A percentile compares a stretch with the other conserved stretches of the same genome.
These are phyloP conservation scores for Hiodon tergisus DNA, from an alignment of 2,113 vertebrate species.

Conservation along the genomic window DNA sequence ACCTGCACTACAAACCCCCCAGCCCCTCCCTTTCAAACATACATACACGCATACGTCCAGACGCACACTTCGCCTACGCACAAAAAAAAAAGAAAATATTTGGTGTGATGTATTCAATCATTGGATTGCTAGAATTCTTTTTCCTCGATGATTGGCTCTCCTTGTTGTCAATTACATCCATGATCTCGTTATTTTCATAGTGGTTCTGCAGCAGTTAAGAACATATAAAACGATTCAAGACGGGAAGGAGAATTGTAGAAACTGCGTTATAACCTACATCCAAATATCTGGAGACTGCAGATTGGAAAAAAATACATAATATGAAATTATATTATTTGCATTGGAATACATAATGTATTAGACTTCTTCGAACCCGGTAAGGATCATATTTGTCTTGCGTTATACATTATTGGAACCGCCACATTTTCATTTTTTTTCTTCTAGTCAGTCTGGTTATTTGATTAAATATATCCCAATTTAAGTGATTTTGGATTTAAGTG, in stretches of 20 bases:
- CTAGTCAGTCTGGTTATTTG: neutral
- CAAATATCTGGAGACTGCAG: neutral
- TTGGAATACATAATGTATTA: slow-evolving; percentile 54
- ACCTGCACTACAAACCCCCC: slow-evolving; percentile 9
- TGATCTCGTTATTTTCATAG: slow-evolving; percentile 20
- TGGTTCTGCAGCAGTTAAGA: slow-evolving; percentile 53
- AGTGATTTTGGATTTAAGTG: neutral
- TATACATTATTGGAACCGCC: slow-evolving; percentile 45
- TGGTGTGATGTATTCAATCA: neutral
- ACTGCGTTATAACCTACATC: neutral
- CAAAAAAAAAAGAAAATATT: neutral
- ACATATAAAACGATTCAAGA: slow-evolving; percentile 56
- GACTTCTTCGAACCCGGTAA: slow-evolving; percentile 55
- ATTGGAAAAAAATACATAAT: slow-evolving; percentile 8
- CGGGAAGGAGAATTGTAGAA: neutral
- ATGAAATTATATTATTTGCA: slow-evolving; percentile 18
- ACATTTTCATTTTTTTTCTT: slow-evolving; percentile 37
- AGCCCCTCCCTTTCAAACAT: neutral
- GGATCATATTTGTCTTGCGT: slow-evolving; percentile 38
- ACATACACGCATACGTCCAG: no score
- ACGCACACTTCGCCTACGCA: no score
- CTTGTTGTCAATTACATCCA: slow-evolving; percentile 45
- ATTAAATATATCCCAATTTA: neutral
- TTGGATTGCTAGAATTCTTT: slow-evolving; percentile 12
- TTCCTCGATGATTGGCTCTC: slow-evolving; percentile 44